Base-by-base conservation (phyloP, 2,113 vertebrate species). In the Axis porcinus region DNA sequence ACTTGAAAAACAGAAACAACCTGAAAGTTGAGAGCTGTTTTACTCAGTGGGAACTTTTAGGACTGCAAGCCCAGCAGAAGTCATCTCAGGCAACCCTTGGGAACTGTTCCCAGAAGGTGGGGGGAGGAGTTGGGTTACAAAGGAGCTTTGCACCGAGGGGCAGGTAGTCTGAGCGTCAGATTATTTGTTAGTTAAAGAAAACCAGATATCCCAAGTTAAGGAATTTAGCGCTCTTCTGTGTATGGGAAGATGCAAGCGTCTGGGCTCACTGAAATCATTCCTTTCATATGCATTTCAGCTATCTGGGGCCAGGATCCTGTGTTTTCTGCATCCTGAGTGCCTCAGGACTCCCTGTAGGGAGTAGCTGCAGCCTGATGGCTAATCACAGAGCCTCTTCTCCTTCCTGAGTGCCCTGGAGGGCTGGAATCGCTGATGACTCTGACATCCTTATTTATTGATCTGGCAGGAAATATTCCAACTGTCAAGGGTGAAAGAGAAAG, bases 31-130 rank as follows among this genome's bases (percentile, higher is more conserved):
- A 1, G 17, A 70, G n/a, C 36, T 36, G 64, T 70, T 36, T 70
- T 21, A 21, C 17, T 36, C n/a, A 70, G 64, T 17, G 64, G 64
- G 9, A 21, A 21, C 21, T 70, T 70, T 36, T 21, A 70, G n/a
- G n/a, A 70, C 64, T 36, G n/a, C 4, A 11, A 21, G 9, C 64
- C 64, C 0, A 1, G n/a, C n/a, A 70, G n/a, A 70, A 2, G 36
- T 36, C 64, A 70, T 36, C 64, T 70, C 64, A 36, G 9, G 64
- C 0, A 9, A 70, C 64, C 64, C 64, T 5, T 17, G 36, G n/a
- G 64, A 36, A 70, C n/a, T 0, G 64, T 70, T 70, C n/a, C 2
- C 2, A 70, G n/a, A 70, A 36, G 17, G 8, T 67, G 4, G 17
- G n/a, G 64, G n/a, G 8, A 67, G n/a, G n/a, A 67, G 17, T 21